A percentile compares a stretch with the other conserved stretches of the same genome.
These are phyloP conservation scores for Acrobasis suavella DNA, from an alignment of 2,888 invertebrate species.

Conservation along the genomic window DNA sequence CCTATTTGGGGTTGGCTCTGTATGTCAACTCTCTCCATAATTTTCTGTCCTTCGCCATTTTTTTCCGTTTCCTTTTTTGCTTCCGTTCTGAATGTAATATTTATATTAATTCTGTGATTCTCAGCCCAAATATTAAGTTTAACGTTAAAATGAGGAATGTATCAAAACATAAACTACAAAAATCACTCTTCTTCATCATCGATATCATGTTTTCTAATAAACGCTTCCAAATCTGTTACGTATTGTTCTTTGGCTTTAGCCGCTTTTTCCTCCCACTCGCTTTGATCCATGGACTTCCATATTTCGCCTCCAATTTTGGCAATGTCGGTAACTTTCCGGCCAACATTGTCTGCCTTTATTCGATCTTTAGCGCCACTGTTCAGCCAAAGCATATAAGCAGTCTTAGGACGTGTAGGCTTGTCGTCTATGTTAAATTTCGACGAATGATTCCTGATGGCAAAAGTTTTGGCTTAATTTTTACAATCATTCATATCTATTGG, in stretches of 20 bases:
- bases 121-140: too few species aligned
- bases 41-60: too few species aligned
- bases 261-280: slow-evolving; percentile 94
- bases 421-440: not conserved
- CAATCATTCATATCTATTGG: too few species aligned
- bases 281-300: slow-evolving; percentile 96
- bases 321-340: slow-evolving; percentile 94
- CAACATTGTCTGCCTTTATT: slow-evolving; percentile 95
- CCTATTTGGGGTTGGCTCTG: too few species aligned
- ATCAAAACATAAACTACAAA: too few species aligned
- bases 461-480: slow-evolving; percentile 2
- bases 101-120: too few species aligned
- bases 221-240: slow-evolving; percentile 88
- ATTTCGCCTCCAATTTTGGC: slow-evolving; percentile 97
- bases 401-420: slow-evolving; percentile 79
- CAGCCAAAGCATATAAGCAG: slow-evolving; percentile 98
- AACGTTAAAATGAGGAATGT: too few species aligned
- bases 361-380: slow-evolving; percentile 90
- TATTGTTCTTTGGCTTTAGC: slow-evolving; percentile 95
- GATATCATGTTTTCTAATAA: not conserved
- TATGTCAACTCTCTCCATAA: too few species aligned
- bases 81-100: too few species aligned
- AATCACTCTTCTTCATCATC: not conserved
- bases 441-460: slow-evolving; percentile 7
- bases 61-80: too few species aligned